phyloP scores from a whole-genome alignment of 2,797 vertebrate genomes.

The Hydrophis major region DNA sequence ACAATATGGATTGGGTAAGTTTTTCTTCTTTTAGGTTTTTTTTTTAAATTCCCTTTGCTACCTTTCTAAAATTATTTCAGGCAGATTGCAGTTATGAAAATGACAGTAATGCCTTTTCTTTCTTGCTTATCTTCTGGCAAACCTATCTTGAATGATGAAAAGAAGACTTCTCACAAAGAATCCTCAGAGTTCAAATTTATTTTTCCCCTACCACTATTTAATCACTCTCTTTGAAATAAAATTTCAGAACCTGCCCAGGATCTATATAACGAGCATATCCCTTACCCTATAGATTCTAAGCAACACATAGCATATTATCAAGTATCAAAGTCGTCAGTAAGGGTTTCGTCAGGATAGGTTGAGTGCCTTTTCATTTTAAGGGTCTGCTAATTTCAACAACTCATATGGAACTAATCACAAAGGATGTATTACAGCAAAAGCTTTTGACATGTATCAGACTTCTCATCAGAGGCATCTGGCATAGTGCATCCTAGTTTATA shows the following conservation, averaged over 20 bases:
- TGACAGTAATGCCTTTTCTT: background rate
- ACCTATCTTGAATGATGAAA: constrained; percentile 21
- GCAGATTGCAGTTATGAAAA: constrained; percentile 28
- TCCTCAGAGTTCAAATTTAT: constrained; percentile 57
- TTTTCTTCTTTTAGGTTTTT: background rate
- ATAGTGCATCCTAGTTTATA: background rate
- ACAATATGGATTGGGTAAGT: background rate
- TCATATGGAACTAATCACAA: background rate
- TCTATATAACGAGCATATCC: constrained; percentile 62
- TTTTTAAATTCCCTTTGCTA: background rate
- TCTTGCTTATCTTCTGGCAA: constrained; percentile 39
- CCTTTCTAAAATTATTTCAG: background rate
- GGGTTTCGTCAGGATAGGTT: constrained; percentile 50
- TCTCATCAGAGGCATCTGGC: background rate
- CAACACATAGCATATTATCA: constrained; percentile 59
- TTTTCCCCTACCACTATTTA: constrained; percentile 32
- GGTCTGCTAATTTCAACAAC: background rate
- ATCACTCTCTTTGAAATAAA: constrained; percentile 45
- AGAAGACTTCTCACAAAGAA: constrained; percentile 33
- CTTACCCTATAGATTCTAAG: constrained; percentile 49
- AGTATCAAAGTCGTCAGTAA: constrained; percentile 65
- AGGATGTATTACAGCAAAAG: background rate
- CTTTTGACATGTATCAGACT: background rate
- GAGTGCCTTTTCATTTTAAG: constrained; percentile 41
- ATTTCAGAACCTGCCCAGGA: constrained; percentile 51